Evolutionary conservation across 2,113 vertebrate genomes (phyloP).

Genomic region (Dipodomys ordii): DNA sequence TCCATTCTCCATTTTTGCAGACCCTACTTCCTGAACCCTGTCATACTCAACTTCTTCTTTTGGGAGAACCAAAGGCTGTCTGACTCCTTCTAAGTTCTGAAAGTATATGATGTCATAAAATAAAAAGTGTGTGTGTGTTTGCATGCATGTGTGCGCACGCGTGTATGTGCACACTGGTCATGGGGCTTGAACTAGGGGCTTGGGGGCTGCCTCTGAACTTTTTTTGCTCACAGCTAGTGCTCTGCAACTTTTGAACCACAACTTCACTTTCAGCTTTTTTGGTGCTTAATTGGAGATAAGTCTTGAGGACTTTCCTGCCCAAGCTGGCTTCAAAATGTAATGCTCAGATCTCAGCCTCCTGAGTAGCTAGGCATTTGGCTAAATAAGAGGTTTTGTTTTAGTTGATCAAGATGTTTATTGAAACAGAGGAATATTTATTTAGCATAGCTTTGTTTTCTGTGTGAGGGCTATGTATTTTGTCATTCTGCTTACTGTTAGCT

Average conservation of each 20-base stretch:
- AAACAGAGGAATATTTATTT: background rate
- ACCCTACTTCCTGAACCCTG: background rate
- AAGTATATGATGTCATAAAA: slow-evolving; percentile 33
- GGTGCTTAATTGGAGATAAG: too few relatives aligned
- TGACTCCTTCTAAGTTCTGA: background rate
- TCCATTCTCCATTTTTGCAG: background rate
- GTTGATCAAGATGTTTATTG: slow-evolving; percentile 27
- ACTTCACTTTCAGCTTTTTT: too few relatives aligned
- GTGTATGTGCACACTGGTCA: too few relatives aligned
- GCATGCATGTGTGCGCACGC: too few relatives aligned
- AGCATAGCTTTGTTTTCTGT: background rate
- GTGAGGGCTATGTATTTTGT: background rate
- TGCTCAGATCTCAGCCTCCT: too few relatives aligned
- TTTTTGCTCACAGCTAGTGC: too few relatives aligned
- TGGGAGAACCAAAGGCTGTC: background rate
- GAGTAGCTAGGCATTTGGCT: too few relatives aligned
- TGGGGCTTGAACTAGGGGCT: too few relatives aligned
- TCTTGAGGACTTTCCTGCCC: too few relatives aligned
- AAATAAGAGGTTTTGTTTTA: slow-evolving; percentile 25
- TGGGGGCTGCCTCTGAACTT: too few relatives aligned
- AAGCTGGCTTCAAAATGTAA: too few relatives aligned
- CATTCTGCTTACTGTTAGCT: background rate
- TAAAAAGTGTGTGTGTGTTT: background rate
- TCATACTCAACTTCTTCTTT: background rate
- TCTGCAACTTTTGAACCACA: too few relatives aligned